Percentiles rank a stretch among this genome's conserved stretches.
Evolutionary conservation across 1,140 invertebrate genomes (phyloP).

Genomic region (Drosophila busckii): DNA sequence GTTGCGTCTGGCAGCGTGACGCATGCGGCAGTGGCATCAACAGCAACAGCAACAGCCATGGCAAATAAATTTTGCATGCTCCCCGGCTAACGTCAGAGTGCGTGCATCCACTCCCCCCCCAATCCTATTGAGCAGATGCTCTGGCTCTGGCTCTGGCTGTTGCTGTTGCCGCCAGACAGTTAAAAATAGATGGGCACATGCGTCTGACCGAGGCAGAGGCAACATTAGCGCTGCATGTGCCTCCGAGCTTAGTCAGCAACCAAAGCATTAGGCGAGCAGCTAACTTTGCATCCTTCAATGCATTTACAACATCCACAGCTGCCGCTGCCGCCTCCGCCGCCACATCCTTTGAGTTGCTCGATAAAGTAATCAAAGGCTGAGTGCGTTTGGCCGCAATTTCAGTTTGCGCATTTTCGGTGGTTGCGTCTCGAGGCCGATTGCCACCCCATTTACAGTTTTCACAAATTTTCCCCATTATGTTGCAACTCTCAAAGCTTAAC

Average conservation of each 20-base stretch:
- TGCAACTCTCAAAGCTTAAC: conserved; percentile 7
- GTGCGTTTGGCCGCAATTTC: no score
- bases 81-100: conserved; percentile 26
- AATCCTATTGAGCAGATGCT: conserved; percentile 4
- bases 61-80: conserved; percentile 63
- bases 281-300: background rate
- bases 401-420: no score
- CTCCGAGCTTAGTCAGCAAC: conserved; percentile 29
- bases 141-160: no score
- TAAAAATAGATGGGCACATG: conserved; percentile 61
- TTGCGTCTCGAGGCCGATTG: conserved; percentile 30
- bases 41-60: conserved; percentile 50
- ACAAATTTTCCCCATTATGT: conserved; percentile 16
- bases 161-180: conserved; percentile 58
- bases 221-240: conserved; percentile 19
- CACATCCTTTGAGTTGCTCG: background rate
- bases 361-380: conserved; percentile 8
- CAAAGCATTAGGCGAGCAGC: no score
- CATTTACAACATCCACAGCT: no score
- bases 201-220: conserved; percentile 37
- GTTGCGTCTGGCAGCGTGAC: conserved; percentile 64
- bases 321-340: background rate
- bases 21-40: conserved; percentile 42
- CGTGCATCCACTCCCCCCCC: background rate
- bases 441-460: conserved; percentile 12